Conservation (phyloP, 2,888 invertebrate genomes). For the Fissipunctia ypsillon region DNA sequence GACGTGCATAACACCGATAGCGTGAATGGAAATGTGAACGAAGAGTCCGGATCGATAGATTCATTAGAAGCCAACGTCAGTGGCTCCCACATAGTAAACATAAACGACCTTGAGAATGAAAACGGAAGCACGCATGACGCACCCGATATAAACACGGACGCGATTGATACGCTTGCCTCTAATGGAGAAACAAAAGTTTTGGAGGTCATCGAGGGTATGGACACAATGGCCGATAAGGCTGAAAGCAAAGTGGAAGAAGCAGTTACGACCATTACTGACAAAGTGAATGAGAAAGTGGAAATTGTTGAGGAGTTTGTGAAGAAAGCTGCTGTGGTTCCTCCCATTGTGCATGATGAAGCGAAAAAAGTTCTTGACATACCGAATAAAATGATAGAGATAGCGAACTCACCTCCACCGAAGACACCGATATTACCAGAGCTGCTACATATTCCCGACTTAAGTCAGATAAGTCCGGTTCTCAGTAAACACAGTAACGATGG, state of each 20-base stretch:
- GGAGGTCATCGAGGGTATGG: slow-evolving; percentile 74
- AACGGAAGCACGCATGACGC: slow-evolving; percentile 80
- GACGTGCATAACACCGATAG: slow-evolving; percentile 75
- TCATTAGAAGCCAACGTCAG: slow-evolving; percentile 89
- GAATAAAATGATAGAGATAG: slow-evolving; percentile 78
- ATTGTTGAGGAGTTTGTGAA: slow-evolving; percentile 82
- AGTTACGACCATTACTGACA: slow-evolving; percentile 68
- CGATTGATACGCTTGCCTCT: slow-evolving; percentile 68
- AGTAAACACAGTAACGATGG: slow-evolving; percentile 87
- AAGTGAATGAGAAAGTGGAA: slow-evolving; percentile 78
- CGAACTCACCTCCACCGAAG: slow-evolving; percentile 86
- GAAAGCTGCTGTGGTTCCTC: slow-evolving; percentile 79
- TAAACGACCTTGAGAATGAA: slow-evolving; percentile 87
- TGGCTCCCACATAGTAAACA: slow-evolving; percentile 88
- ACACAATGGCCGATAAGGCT: slow-evolving; percentile 71
- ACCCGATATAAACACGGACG: slow-evolving; percentile 79
- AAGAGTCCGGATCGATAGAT: slow-evolving; percentile 86
- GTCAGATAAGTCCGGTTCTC: slow-evolving; percentile 83
- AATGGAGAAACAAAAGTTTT: slow-evolving; percentile 65
- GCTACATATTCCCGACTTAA: slow-evolving; percentile 83
- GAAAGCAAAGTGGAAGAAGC: slow-evolving; percentile 72
- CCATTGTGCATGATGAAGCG: slow-evolving; percentile 76
- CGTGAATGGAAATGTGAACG: slow-evolving; percentile 80
- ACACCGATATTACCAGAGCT: slow-evolving; percentile 85
- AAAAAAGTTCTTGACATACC: slow-evolving; percentile 82